Conservation (phyloP, 2,888 invertebrate genomes). For the Pyrgus malvae region DNA sequence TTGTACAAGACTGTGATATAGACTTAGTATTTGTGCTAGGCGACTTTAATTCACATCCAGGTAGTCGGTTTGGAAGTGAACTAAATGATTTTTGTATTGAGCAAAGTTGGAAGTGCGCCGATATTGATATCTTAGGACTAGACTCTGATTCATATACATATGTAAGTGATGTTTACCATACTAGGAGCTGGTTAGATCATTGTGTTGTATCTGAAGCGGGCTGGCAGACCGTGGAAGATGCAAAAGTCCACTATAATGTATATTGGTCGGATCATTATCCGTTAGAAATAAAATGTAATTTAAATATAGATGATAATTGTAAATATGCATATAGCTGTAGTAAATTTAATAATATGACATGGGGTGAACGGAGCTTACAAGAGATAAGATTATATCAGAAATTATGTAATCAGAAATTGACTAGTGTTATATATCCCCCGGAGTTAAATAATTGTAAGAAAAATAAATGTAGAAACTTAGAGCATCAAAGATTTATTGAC, state of each 20-base stretch:
- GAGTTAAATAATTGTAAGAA: too few species aligned
- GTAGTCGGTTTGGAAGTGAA: too few species aligned
- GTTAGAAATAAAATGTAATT: background rate
- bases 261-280: slow-evolving; percentile 9
- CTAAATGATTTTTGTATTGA: background rate
- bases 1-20: background rate
- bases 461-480: too few species aligned
- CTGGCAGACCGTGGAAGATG: background rate
- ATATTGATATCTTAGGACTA: background rate
- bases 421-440: too few species aligned
- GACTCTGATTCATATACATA: background rate
- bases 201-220: background rate
- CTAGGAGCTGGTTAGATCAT: background rate
- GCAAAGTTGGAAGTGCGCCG: background rate
- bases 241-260: background rate
- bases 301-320: background rate
- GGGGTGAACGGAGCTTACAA: background rate
- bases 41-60: too few species aligned
- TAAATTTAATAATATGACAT: background rate
- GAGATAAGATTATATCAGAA: too few species aligned
- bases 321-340: background rate
- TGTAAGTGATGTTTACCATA: background rate
- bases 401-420: too few species aligned
- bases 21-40: too few species aligned
- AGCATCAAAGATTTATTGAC: too few species aligned